A percentile compares a stretch with the other conserved stretches of the same genome.
phyloP scores from a whole-genome alignment of 2,797 vertebrate species.

The Mionectes olivaceus region DNA sequence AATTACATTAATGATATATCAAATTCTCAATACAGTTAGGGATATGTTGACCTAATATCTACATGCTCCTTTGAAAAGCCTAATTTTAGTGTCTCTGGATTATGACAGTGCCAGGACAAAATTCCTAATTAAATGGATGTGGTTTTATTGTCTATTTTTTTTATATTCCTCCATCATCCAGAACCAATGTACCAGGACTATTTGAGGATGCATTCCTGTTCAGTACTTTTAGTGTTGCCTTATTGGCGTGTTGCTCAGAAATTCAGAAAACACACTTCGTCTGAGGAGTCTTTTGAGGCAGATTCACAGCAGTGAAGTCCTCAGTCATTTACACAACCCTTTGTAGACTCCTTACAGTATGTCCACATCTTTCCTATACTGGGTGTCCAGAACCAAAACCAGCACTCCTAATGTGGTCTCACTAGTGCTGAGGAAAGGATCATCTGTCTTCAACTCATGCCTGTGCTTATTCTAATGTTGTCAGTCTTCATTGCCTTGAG shows the following conservation, averaged over 20 bases:
- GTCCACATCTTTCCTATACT: neutral
- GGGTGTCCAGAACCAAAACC: neutral
- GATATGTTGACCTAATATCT: neutral
- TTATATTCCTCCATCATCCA: neutral
- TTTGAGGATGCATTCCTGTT: neutral
- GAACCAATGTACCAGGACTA: neutral
- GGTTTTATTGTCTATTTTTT: neutral
- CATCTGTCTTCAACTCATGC: no score
- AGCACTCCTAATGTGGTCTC: neutral
- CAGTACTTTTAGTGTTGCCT: neutral
- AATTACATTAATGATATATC: neutral
- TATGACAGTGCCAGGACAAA: neutral
- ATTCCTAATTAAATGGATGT: neutral
- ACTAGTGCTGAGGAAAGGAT: neutral
- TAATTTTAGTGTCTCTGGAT: neutral
- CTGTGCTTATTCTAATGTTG: neutral
- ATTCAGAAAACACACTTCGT: neutral
- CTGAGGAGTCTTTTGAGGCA: neutral
- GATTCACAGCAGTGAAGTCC: neutral
- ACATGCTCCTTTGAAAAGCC: neutral
- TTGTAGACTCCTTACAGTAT: neutral
- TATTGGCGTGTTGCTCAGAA: neutral
- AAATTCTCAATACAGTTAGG: neutral
- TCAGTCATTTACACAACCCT: fast-evolving
- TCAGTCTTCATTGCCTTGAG: neutral